Evolutionary conservation across 2,888 invertebrate species (phyloP), one percentile per base, ranked within the genome.

Genomic region (Nephrotoma flavescens): DNA sequence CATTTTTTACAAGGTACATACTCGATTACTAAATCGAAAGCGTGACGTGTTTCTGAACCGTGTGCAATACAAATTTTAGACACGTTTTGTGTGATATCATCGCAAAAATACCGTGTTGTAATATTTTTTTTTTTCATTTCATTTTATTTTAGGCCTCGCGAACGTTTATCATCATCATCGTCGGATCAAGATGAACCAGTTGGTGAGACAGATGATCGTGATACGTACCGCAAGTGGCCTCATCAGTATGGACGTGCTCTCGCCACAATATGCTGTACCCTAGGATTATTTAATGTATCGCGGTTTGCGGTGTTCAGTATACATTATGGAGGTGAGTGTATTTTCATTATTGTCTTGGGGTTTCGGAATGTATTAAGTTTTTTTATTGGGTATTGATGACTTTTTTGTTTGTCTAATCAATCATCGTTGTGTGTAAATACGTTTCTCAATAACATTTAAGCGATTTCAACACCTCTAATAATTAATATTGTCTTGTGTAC

Each of bases 211-310:
- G 44, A 52, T 57, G 44, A 86, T 42, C 15, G 52, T 9, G 87
- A 87, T 47, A 90, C 90, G 57, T 90, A 91, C 87, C 90, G 89
- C 47, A 89, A 89, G 88, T 95, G 95, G 95, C 95, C 95, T 2
- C 94, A 95, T 89, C 92, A 93, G 19, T 93, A 96, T 89, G 96
- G 96, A 90, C 95, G 96, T 47, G 95, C 95, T 90, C 92, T 97
- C 89, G 96, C 97, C 41, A 95, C 96, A 89, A 93, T 97, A 84
- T 95, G 96, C 88, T 97, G 97, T 91, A 97, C 97, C 2, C 92
- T 97, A 88, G 97, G 97, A 86, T 94, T 97, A 87, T 97, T 97
- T 92, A 97, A 97, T 92, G 95, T 97, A 89, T 96, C 96, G 89
- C 94, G 97, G 89, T 97, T 97, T 91, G 95, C 97, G 89, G 94